Evolutionary conservation across 1,140 invertebrate genomes (phyloP), one percentile per base, ranked within the genome.

Genomic region (Microplitis mediator): DNA sequence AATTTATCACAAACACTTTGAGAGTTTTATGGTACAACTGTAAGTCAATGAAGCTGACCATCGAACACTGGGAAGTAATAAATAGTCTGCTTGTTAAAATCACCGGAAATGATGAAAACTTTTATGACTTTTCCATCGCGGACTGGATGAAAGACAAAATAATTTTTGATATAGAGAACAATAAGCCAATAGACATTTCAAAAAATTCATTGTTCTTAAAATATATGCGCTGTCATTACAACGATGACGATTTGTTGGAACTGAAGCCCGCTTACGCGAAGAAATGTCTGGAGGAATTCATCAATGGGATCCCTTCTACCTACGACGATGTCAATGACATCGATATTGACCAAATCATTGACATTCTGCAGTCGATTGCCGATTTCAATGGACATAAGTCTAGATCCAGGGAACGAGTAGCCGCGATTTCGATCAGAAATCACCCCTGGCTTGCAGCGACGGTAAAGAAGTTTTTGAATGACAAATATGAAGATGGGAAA

Each of bases 381-480:
- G 16, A 31, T 8, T 58, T 32, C 16, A 58, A 58, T 45, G 13
- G 51, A 74, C 70, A 54, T 13, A 60, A 61, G 23, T 5, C 14
- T 16, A 61, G 66, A 69, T 16, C 71, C 2, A 51, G 66, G 6
- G 9, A 9, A 13, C 31, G 56, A 0, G 5, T 69, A 4, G 50
- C 77, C 32, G 39, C n/a, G n/a, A 58, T 79, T 13, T 74, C 72
- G 11, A 11, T 83, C 0, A 77, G 70, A 52, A 58, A 78, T 36
- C 82, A 80, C 72, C 77, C 79, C 0, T 77, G 79, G 77, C 9
- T 84, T 13, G 0, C 76, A 4, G 3, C 75, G 11, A 5, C n/a
- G 14, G 14, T 80, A 0, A 64, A 76, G 51, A 62, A 64, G 8
- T 56, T 68, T 3, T n/a, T 78, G 1, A 54, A 67, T 11, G 52